phyloP scores from a whole-genome alignment of 92 coral and sea anemone genomes.

The Desmophyllum pertusum region DNA sequence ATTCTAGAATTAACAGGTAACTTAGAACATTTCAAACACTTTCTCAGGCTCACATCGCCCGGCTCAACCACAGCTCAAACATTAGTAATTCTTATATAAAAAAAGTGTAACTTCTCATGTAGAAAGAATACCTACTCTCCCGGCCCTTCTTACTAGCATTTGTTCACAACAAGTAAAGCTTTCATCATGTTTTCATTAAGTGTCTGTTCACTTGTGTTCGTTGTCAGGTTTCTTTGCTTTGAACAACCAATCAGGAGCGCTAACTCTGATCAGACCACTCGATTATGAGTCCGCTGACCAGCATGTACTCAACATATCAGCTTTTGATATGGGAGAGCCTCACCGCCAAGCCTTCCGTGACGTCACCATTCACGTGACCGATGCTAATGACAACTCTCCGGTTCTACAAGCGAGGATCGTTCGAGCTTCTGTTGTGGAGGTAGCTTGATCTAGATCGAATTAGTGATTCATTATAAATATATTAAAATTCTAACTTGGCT shows the following conservation, averaged over 20 bases:
- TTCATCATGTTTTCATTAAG: not conserved
- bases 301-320: constrained; percentile 56
- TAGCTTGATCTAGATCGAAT: too few relatives aligned
- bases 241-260: constrained; percentile 64
- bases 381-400: constrained; percentile 75
- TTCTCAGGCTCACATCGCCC: too few relatives aligned
- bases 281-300: constrained; percentile 66
- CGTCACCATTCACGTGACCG: constrained; percentile 60
- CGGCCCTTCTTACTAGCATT: too few relatives aligned
- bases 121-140: not conserved
- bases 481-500: too few relatives aligned
- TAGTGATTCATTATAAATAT: too few relatives aligned
- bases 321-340: constrained; percentile 67
- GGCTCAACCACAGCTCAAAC: too few relatives aligned
- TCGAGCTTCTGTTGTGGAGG: constrained; percentile 49
- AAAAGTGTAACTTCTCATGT: too few relatives aligned
- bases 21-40: too few relatives aligned
- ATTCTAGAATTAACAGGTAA: too few relatives aligned
- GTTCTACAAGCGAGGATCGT: constrained; percentile 34
- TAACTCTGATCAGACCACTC: constrained; percentile 50
- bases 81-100: too few relatives aligned
- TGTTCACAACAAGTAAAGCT: too few relatives aligned
- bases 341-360: constrained; percentile 43
- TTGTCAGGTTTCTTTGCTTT: constrained; percentile 66
- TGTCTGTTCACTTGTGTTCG: too few relatives aligned